Conservation (phyloP, 2,113 vertebrate species). For the Neopipo cinnamomea region DNA sequence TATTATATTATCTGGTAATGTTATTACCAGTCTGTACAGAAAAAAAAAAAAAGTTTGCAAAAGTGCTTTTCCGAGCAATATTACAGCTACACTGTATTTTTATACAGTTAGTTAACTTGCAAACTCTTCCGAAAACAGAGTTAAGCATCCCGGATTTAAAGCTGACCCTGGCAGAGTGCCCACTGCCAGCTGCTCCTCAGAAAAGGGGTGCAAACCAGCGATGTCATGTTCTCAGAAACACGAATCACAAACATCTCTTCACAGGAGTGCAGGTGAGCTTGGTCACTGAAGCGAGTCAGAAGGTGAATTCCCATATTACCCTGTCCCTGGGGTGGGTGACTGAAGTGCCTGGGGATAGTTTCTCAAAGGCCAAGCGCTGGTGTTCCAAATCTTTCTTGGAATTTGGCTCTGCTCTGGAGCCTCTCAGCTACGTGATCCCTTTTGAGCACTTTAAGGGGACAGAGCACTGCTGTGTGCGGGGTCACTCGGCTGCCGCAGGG, state of each 20-base stretch:
- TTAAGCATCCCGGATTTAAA: constrained; percentile 7
- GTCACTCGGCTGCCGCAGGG: not conserved
- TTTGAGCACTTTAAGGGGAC: not conserved
- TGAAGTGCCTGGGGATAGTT: not conserved
- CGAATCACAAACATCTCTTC: not conserved
- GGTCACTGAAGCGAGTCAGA: not conserved
- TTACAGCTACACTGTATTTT: constrained; percentile 53
- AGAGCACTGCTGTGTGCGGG: not conserved
- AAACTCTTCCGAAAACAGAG: constrained; percentile 44
- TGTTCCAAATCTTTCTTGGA: not conserved
- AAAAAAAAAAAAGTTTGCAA: constrained; percentile 68
- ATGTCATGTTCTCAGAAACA: not conserved
- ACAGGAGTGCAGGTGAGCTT: not conserved
- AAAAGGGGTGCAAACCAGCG: not conserved
- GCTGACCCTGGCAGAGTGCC: not conserved
- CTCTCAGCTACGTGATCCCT: not conserved
- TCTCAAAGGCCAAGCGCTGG: not conserved
- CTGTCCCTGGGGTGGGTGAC: not conserved
- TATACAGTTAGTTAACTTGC: constrained; percentile 57
- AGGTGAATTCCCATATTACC: not conserved
- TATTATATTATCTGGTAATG: constrained; percentile 72
- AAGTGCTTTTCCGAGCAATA: constrained; percentile 65
- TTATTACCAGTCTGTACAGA: constrained; percentile 70
- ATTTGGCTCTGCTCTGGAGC: not conserved
- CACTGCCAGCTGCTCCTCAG: not conserved